These are phyloP conservation scores for Xenopus laevis DNA, from an alignment of 2,113 vertebrate species.

Conservation along the genomic window DNA sequence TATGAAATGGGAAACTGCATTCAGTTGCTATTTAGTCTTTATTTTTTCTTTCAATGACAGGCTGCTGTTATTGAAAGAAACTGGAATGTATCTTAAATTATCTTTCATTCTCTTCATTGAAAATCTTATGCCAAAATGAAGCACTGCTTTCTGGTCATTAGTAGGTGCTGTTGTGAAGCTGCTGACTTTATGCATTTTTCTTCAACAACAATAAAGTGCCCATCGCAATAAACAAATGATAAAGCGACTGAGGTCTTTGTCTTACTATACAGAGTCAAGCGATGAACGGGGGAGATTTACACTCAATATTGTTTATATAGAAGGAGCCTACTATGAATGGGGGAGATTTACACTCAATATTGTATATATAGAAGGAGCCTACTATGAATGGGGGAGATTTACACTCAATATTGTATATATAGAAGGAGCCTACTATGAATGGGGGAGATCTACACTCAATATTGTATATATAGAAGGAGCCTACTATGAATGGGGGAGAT, in stretches of 20 bases:
- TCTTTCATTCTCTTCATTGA: conserved; percentile 50
- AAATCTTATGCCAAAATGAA: conserved; percentile 64
- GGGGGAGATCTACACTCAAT: too few species aligned
- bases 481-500: too few species aligned
- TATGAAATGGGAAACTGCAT: conserved; percentile 60
- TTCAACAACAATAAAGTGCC: conserved; percentile 79
- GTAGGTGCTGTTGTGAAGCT: conserved; percentile 80
- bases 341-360: too few species aligned
- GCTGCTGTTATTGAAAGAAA: conserved; percentile 67
- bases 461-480: too few species aligned
- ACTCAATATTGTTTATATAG: too few species aligned
- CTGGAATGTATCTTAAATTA: conserved; percentile 59
- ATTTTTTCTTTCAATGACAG: conserved; percentile 64
- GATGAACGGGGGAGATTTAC: too few species aligned
- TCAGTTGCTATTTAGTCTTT: conserved; percentile 56
- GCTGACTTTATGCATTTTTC: conserved; percentile 71
- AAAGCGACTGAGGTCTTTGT: conserved; percentile 17
- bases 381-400: too few species aligned
- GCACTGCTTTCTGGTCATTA: conserved; percentile 77
- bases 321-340: background rate
- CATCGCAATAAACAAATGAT: conserved; percentile 75
- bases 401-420: too few species aligned
- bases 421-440: background rate
- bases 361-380: too few species aligned
- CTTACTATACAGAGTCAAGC: background rate